A percentile compares a stretch with the other conserved stretches of the same genome.
These are phyloP conservation scores for Cryptosula pallasiana DNA, from an alignment of 2,888 invertebrate genomes.

Conservation along the genomic window DNA sequence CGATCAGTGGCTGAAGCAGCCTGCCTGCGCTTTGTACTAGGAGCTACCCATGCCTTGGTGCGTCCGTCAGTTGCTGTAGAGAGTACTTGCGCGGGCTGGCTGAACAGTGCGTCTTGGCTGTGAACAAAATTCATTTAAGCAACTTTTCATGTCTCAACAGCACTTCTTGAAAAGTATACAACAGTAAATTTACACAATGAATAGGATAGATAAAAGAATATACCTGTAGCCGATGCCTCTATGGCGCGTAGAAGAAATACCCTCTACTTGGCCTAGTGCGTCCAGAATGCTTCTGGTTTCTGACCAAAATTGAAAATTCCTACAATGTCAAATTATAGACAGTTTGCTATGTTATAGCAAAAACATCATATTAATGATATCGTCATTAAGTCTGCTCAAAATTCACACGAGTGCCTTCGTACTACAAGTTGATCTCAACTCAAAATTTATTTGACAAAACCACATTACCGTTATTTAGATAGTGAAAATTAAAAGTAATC, in stretches of 20 bases:
- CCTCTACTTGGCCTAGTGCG: constrained; percentile 24
- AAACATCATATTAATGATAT: neutral
- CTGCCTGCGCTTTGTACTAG: constrained; percentile 5
- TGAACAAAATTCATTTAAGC: no score
- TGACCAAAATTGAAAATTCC: neutral
- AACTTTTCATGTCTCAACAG: no score
- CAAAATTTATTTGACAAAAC: no score
- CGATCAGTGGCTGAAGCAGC: neutral
- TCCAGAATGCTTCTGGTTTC: constrained; percentile 16
- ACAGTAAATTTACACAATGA: no score
- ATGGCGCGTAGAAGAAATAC: constrained; percentile 24
- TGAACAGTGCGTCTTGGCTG: constrained; percentile 23
- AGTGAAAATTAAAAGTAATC: no score
- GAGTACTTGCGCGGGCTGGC: constrained; percentile 23
- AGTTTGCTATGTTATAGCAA: neutral
- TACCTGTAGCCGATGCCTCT: constrained; percentile 24
- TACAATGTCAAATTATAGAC: neutral
- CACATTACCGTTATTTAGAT: no score
- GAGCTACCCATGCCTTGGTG: constrained; percentile 4
- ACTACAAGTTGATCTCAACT: no score
- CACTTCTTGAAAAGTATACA: no score
- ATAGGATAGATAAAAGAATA: no score
- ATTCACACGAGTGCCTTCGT: no score
- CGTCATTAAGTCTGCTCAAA: no score
- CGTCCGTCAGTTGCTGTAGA: neutral